phyloP scores from a whole-genome alignment of 2,888 invertebrate genomes.

The Drosophila rellima region DNA sequence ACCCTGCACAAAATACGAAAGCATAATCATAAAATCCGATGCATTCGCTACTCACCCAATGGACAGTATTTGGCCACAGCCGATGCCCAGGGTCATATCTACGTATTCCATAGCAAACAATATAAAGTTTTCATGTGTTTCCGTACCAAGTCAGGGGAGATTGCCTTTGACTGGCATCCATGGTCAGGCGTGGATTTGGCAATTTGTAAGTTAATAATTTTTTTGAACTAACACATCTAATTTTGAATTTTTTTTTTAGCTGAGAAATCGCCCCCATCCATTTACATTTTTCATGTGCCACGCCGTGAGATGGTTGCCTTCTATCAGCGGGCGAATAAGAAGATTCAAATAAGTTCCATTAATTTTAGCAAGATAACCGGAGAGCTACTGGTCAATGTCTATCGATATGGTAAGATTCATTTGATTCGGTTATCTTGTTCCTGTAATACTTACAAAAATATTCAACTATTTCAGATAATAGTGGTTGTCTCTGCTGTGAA shows the following conservation, averaged over 20 bases:
- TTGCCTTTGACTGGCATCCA: constrained; percentile 86
- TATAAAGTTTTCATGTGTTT: constrained; percentile 67
- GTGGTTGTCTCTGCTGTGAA: constrained; percentile 64
- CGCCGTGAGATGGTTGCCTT: constrained; percentile 81
- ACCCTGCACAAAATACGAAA: constrained; percentile 57
- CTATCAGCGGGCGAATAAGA: constrained; percentile 79
- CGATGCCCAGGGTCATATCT: constrained; percentile 78
- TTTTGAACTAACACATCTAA: not conserved
- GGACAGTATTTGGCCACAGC: constrained; percentile 81
- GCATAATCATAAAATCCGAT: constrained; percentile 67
- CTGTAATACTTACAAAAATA: too few relatives aligned
- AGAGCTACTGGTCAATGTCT: constrained; percentile 85
- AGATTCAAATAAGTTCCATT: constrained; percentile 81
- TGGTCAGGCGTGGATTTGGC: constrained; percentile 85
- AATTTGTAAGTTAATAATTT: constrained; percentile 74
- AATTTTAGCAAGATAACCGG: constrained; percentile 85
- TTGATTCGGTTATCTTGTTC: not conserved
- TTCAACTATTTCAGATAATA: constrained; percentile 49
- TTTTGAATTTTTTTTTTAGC: constrained; percentile 57
- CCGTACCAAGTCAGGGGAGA: constrained; percentile 58
- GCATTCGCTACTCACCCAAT: constrained; percentile 81
- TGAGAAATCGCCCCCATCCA: constrained; percentile 78
- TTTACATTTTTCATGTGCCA: constrained; percentile 80
- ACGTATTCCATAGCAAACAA: constrained; percentile 70
- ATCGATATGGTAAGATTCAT: constrained; percentile 59